Evolutionary conservation across 2,113 vertebrate species (phyloP).

Genomic region (Cyrtonyx montezumae): DNA sequence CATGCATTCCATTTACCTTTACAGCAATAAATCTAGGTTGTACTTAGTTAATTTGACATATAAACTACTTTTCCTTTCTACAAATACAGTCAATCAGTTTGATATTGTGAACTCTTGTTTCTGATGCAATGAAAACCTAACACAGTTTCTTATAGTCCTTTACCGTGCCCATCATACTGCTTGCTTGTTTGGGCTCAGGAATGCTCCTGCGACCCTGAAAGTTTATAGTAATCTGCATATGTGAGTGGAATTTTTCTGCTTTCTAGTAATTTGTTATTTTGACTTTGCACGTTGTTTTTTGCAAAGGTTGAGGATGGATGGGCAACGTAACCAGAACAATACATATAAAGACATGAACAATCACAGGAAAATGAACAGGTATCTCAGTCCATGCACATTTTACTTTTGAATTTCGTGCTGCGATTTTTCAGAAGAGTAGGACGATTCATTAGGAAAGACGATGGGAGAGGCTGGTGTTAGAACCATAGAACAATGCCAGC

Average conservation of each 20-base stretch:
- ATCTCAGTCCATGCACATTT: neutral
- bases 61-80: neutral
- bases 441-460: neutral
- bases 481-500: neutral
- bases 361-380: neutral
- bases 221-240: neutral
- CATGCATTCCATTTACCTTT: neutral
- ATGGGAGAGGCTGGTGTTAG: neutral
- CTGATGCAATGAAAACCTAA: neutral
- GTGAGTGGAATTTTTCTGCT: neutral
- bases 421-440: neutral
- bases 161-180: neutral
- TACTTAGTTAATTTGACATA: neutral
- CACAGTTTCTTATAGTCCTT: neutral
- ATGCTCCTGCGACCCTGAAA: neutral
- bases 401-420: neutral
- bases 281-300: neutral
- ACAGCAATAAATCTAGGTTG: neutral
- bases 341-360: neutral
- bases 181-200: neutral
- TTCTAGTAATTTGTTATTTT: neutral
- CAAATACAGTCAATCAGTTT: neutral
- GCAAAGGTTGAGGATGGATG: neutral
- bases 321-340: neutral
- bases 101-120: neutral